Base-by-base conservation (phyloP, 2,888 invertebrate genomes). In the Ptychoptera albimana region DNA sequence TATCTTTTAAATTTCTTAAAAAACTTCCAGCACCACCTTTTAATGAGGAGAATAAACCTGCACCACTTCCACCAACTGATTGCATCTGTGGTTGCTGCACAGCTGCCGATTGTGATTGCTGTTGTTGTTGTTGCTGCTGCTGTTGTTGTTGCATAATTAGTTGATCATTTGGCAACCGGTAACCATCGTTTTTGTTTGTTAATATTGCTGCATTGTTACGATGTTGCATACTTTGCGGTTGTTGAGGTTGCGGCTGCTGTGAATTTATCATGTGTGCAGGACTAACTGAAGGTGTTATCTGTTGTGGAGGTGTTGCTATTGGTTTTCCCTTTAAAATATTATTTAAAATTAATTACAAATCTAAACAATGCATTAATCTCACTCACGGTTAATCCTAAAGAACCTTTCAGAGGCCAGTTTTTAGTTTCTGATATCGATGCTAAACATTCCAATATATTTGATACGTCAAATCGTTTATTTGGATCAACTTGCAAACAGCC, bases 21-120 rank as follows among this genome's bases (percentile, higher is more conserved):
- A 94, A 80, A 57, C 81, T 91, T 2, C 93, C 91, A 15, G 94
- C 93, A 42, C 93, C 92, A 16, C 93, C 93, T 60, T 80, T 83
- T 31, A 96, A 70, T 0, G 91, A 88, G 3, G 87, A 83, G 66
- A 88, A 84, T 16, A 88, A 62, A 23, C 86, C 82, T 11, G 76
- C 60, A 16, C 60, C 58, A 3, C 45, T 34, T 31, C 38, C 37
- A 12, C 38, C 37, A 9, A 44, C 49, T 13, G 49, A 41, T 45
- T 39, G 37, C 7, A 23, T 23, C 7, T 37, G 36, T 14, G 37
- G 29, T 6, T 32, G 30, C 37, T 32, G 37, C 23, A 31, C 11
- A 29, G 16, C 31, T 32, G 45, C 43, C 37, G 35, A 16, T 23
- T 38, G 42, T 35, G 42, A 16, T n/a, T 15, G 14, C 15, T 43